Evolutionary conservation across 2,888 invertebrate genomes (phyloP).

Genomic region (Caenorhabditis virilis): DNA sequence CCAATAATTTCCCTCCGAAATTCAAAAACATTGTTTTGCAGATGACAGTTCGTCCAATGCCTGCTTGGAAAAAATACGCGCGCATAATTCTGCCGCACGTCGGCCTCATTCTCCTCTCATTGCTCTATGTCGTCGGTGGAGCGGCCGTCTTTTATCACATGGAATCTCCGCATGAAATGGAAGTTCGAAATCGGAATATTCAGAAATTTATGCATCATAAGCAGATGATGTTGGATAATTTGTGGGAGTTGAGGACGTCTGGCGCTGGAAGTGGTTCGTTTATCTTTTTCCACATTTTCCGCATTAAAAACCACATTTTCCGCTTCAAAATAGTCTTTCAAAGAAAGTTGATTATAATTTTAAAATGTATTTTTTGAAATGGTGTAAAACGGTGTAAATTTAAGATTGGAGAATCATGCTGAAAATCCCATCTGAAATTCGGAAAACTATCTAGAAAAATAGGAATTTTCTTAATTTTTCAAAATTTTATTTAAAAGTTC

Average conservation of each 20-base stretch:
- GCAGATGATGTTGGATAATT: slow-evolving; percentile 54
- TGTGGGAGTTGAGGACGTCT: slow-evolving; percentile 57
- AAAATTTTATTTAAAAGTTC: no score
- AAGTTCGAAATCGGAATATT: slow-evolving; percentile 48
- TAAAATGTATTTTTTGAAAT: no score
- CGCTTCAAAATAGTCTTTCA: not conserved
- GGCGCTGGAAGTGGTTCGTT: slow-evolving; percentile 11
- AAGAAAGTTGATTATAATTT: no score
- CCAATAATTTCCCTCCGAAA: no score
- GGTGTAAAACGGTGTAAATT: no score
- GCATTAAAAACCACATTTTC: not conserved
- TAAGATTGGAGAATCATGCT: no score
- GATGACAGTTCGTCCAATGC: slow-evolving; percentile 58
- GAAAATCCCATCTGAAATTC: no score
- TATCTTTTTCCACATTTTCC: slow-evolving; percentile 5
- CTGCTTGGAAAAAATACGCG: slow-evolving; percentile 66
- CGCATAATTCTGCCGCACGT: slow-evolving; percentile 67
- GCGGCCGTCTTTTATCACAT: slow-evolving; percentile 66
- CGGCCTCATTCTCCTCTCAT: slow-evolving; percentile 66
- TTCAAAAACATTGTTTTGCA: slow-evolving; percentile 19
- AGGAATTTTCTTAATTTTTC: no score
- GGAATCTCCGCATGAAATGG: slow-evolving; percentile 66
- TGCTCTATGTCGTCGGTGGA: slow-evolving; percentile 64
- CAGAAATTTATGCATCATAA: slow-evolving; percentile 51
- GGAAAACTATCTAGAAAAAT: no score